Percentiles rank a stretch among this genome's conserved stretches.
Evolutionary conservation across 1,140 invertebrate genomes (phyloP).

Genomic region (Rhynchophorus ferrugineus): DNA sequence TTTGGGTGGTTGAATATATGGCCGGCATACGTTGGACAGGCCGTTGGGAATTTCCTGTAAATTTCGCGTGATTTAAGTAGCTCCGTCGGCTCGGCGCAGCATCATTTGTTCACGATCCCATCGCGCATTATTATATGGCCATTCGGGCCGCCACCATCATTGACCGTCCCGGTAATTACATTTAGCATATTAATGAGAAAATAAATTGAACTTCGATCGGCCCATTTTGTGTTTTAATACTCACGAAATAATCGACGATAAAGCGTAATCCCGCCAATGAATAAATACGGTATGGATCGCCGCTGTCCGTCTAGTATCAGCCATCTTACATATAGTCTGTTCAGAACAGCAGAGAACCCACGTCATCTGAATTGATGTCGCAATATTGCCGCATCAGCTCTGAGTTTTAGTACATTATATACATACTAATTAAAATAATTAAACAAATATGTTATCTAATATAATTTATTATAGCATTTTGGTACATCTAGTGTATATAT

Average conservation of each 20-base stretch:
- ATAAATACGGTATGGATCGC: background rate
- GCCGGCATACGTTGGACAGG: too few relatives aligned
- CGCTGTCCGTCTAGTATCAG: background rate
- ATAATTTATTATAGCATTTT: too few relatives aligned
- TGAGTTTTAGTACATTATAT: too few relatives aligned
- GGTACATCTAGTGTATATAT: too few relatives aligned
- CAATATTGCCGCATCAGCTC: too few relatives aligned
- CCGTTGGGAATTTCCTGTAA: background rate
- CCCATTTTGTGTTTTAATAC: conserved; percentile 31
- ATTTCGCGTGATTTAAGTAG: background rate
- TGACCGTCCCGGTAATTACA: conserved; percentile 31
- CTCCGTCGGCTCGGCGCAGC: too few relatives aligned
- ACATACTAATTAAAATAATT: too few relatives aligned
- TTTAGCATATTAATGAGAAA: conserved; percentile 37
- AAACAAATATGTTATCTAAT: too few relatives aligned
- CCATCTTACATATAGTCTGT: too few relatives aligned
- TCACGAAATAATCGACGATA: conserved; percentile 23
- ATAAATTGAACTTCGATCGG: conserved; percentile 36
- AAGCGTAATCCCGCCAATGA: background rate
- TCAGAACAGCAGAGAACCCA: too few relatives aligned
- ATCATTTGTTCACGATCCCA: conserved; percentile 1
- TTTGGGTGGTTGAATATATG: too few relatives aligned
- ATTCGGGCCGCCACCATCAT: conserved; percentile 18
- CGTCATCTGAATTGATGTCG: too few relatives aligned
- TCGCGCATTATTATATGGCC: conserved; percentile 19